Base-by-base conservation (phyloP, 2,113 vertebrate genomes). In the Zapornia atra region DNA sequence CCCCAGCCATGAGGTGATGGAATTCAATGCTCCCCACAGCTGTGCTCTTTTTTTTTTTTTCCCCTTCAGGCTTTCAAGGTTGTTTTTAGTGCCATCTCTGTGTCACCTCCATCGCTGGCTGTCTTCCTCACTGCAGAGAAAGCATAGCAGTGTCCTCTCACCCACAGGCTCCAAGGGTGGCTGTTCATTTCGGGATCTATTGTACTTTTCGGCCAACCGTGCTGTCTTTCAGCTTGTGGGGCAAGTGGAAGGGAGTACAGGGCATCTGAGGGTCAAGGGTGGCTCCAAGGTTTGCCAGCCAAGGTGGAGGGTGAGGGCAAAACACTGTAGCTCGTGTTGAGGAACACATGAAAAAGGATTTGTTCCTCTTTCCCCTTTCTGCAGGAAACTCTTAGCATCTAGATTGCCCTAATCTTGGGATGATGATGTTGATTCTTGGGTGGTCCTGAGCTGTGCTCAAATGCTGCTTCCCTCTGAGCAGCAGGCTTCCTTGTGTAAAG, bases 1-100 rank as follows among this genome's bases (percentile, higher is more conserved):
- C 83, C 91, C 48, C 54, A 83, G 93, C 78, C 51, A 15, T 92
- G 95, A 96, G 72, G 80, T 73, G 75, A 91, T 68, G 84, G 71
- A 81, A 68, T 72, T 71, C 63, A 89, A 86, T 61, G 50, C 28
- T 90, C 53, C n/a, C 56, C 34, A 17, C 51, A 34, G 61, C 17
- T 15, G 3, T 1, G 1, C 22, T 76, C 40, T 66, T 38, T 69
- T 34, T 46, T 44, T 44, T 44, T 44, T 44, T 44, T 44, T 92
- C 51, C 24, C 60, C 86, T 56, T 92, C 51, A 90, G 60, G 38
- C 70, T 89, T 69, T 53, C 2, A 19, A 28, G 36, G n/a, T 64
- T 51, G 42, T 5, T 48, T 83, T 63, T 81, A 50, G 50, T 3
- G 2, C 26, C 0, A 2, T 33, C 36, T 78, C 65, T 40, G 33